Base-by-base conservation (phyloP, 2,113 vertebrate species). In the Leptocoma aspasia region DNA sequence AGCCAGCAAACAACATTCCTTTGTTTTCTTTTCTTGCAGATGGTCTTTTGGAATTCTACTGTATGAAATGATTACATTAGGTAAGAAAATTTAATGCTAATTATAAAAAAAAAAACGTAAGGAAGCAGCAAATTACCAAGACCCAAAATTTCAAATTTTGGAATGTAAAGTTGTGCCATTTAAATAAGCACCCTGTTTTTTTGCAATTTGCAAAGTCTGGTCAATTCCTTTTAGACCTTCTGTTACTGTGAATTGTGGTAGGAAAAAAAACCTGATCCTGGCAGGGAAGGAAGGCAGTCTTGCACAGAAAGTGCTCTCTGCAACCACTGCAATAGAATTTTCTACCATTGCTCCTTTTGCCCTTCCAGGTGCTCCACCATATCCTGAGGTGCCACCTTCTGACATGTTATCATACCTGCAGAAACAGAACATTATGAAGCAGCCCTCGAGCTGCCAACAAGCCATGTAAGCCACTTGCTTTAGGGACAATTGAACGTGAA, bases 31-130 rank as follows among this genome's bases (percentile, higher is more conserved):
- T 90, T 78, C 89, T 87, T 86, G 63, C 96, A 99, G 99, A 68
- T 99, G 99, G 99, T 99, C 99, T 9, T 99, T 99, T 92, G 99
- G 99, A 72, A 98, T 99, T 93, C 98, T 99, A 27, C 97, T 99
- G 6, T 99, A 99, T 96, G 99, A 99, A 97, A 99, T 99, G 98
- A 97, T 98, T 91, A 99, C 99, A 44, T 85, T 99, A 85, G 99
- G 99, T 99, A 95, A 98, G 98, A 87, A 47, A 50, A 80, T 35
- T 22, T 80, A 70, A 64, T 50, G 22, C 6, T 42, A 45, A 75
- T 63, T 2, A 44, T 42, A 60, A 59, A 72, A 65, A 30, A 59
- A 28, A 27, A 20, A 3, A 59, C 0, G 0, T 39, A 50, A 70
- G 13, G 54, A 76, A 85, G 27, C 22, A 75, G 59, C 15, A 72